These are phyloP conservation scores for Enteromius unitaeniatus DNA, from an alignment of 2,797 vertebrate genomes.

Conservation along the genomic window DNA sequence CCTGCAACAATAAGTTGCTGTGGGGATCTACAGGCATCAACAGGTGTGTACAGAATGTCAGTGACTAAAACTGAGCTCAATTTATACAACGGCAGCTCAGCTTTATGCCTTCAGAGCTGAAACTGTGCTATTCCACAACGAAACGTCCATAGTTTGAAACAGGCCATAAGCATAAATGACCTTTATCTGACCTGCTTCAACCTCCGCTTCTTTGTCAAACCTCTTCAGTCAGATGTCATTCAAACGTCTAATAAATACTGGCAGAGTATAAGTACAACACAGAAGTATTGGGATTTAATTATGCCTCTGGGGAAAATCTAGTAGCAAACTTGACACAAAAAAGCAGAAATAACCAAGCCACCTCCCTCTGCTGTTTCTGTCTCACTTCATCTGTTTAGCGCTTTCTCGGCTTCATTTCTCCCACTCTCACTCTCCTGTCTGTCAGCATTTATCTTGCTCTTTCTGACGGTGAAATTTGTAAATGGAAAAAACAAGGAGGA, in stretches of 20 bases:
- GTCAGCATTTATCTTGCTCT: constrained; percentile 26
- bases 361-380: constrained; percentile 11
- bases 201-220: constrained; percentile 40
- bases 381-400: constrained; percentile 24
- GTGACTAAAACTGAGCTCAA: background rate
- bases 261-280: constrained; percentile 30
- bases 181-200: background rate
- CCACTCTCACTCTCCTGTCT: constrained; percentile 19
- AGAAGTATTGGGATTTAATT: constrained; percentile 66
- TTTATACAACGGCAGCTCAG: constrained; percentile 45
- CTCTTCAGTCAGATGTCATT: constrained; percentile 67
- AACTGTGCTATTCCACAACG: constrained; percentile 16
- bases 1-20: constrained; percentile 12
- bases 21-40: constrained; percentile 17
- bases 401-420: constrained; percentile 12
- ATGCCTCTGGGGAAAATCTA: constrained; percentile 64
- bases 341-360: constrained; percentile 55
- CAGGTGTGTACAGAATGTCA: background rate
- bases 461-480: constrained; percentile 29
- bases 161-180: background rate
- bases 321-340: constrained; percentile 61
- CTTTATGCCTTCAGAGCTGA: constrained; percentile 45
- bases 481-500: background rate
- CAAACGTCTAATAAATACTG: constrained; percentile 65
- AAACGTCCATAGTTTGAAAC: background rate